Evolutionary conservation across 2,113 vertebrate genomes (phyloP).

Genomic region (Xiphophorus couchianus): DNA sequence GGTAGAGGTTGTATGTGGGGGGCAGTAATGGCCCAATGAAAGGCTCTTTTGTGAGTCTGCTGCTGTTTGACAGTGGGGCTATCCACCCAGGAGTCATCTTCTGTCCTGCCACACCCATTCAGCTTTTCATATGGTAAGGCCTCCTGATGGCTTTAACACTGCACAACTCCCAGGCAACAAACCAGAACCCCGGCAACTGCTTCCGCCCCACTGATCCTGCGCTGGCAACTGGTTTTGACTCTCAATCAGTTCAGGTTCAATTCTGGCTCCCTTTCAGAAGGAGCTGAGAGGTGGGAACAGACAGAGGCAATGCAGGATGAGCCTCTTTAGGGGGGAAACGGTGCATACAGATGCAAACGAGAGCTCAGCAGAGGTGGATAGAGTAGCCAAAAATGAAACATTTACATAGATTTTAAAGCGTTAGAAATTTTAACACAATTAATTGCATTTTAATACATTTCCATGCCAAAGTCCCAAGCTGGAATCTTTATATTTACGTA

Average conservation of each 20-base stretch:
- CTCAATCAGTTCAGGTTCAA: constrained; percentile 77
- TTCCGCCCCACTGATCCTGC: constrained; percentile 77
- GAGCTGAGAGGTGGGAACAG: constrained; percentile 38
- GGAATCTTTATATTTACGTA: too few relatives aligned
- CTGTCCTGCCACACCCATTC: constrained; percentile 77
- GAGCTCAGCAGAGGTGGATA: background rate
- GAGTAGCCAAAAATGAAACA: background rate
- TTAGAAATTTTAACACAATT: too few relatives aligned
- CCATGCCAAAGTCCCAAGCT: too few relatives aligned
- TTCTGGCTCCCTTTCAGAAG: constrained; percentile 57
- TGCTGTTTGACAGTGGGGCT: constrained; percentile 83
- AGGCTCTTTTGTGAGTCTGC: constrained; percentile 83
- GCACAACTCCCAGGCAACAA: constrained; percentile 56
- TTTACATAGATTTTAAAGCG: too few relatives aligned
- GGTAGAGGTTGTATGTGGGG: constrained; percentile 37
- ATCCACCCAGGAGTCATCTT: constrained; percentile 85
- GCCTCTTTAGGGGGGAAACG: constrained; percentile 9
- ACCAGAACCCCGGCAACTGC: constrained; percentile 72
- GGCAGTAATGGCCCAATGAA: constrained; percentile 69
- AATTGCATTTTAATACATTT: too few relatives aligned
- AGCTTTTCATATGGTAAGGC: constrained; percentile 88
- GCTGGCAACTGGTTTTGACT: constrained; percentile 79
- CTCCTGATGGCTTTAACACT: constrained; percentile 84
- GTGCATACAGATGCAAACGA: background rate
- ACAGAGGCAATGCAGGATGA: constrained; percentile 33